Percentiles rank a stretch among this genome's conserved stretches.
Conservation (phyloP, 1,140 invertebrate genomes). For the Drosophila nebulosa region DNA sequence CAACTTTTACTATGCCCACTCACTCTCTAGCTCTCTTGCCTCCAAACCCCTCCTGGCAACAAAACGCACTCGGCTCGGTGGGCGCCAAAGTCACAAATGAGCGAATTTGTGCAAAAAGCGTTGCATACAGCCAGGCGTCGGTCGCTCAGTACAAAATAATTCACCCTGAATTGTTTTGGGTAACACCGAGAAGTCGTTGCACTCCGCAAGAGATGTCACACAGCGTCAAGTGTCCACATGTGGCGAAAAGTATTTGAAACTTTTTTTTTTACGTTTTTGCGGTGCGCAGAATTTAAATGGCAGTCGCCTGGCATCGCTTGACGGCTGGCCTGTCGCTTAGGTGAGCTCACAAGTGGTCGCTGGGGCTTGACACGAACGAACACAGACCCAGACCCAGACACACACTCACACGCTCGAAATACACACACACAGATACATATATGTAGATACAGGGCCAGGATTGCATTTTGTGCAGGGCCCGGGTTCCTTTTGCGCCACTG, state of each 20-base stretch:
- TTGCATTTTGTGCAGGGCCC: neutral
- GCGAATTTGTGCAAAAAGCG: conserved; percentile 10
- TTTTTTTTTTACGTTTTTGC: conserved; percentile 39
- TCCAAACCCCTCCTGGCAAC: neutral
- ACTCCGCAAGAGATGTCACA: conserved; percentile 36
- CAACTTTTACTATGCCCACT: conserved; percentile 22
- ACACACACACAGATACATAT: neutral
- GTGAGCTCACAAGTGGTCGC: conserved; percentile 66
- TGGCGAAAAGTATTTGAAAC: conserved; percentile 52
- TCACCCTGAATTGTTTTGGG: conserved; percentile 54
- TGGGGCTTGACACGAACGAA: conserved; percentile 39
- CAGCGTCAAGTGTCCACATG: conserved; percentile 66
- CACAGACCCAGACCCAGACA: neutral
- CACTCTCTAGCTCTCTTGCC: too few relatives aligned
- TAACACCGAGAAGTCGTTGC: conserved; percentile 60
- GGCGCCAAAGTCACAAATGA: conserved; percentile 7
- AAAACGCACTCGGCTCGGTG: neutral
- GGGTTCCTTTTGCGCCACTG: conserved; percentile 46
- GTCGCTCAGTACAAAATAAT: conserved; percentile 35
- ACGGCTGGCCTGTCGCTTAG: conserved; percentile 66
- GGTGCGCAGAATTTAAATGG: conserved; percentile 70
- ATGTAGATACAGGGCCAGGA: neutral
- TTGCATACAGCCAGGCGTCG: conserved; percentile 22
- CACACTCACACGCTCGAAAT: neutral
- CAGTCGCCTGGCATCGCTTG: conserved; percentile 41